Evolutionary conservation across 2,113 vertebrate genomes (phyloP).

Genomic region (Ophiodon elongatus): DNA sequence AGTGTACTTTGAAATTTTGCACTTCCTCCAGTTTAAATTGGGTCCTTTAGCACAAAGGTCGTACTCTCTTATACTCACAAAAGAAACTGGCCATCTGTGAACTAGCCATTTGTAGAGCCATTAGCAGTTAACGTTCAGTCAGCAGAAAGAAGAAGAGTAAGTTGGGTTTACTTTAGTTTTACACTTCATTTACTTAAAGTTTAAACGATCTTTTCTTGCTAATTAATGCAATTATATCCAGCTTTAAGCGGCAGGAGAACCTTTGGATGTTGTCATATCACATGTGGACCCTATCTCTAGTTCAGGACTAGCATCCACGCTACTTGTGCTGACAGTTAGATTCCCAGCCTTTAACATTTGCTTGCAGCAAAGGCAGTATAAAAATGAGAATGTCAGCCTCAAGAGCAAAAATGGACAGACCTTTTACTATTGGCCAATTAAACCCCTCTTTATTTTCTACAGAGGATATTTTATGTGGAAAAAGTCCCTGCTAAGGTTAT

Average conservation of each 20-base stretch:
- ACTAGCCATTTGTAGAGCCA: conserved; percentile 59
- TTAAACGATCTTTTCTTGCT: conserved; percentile 12
- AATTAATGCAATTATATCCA: conserved; percentile 5
- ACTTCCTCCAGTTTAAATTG: conserved; percentile 45
- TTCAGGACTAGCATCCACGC: not conserved
- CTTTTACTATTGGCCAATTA: conserved; percentile 68
- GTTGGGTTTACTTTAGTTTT: conserved; percentile 40
- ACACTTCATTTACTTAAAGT: conserved; percentile 16
- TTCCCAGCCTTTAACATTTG: conserved; percentile 52
- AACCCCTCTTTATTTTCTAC: conserved; percentile 60
- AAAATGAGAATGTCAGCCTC: conserved; percentile 70
- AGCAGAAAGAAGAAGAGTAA: conserved; percentile 51
- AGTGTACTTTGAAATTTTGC: conserved; percentile 29
- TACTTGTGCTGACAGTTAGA: conserved; percentile 62
- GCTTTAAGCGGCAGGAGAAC: not conserved
- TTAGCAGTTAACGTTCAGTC: conserved; percentile 66
- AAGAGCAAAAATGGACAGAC: conserved; percentile 55
- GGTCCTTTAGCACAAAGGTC: conserved; percentile 59
- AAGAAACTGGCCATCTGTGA: conserved; percentile 66
- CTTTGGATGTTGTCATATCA: not conserved
- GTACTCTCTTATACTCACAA: conserved; percentile 51
- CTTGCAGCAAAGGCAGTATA: conserved; percentile 45
- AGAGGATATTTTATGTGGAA: conserved; percentile 42
- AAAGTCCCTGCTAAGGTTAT: conserved; percentile 48
- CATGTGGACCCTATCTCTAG: conserved; percentile 4